Conservation (phyloP, 2,888 invertebrate genomes). For the Patella depressa region DNA sequence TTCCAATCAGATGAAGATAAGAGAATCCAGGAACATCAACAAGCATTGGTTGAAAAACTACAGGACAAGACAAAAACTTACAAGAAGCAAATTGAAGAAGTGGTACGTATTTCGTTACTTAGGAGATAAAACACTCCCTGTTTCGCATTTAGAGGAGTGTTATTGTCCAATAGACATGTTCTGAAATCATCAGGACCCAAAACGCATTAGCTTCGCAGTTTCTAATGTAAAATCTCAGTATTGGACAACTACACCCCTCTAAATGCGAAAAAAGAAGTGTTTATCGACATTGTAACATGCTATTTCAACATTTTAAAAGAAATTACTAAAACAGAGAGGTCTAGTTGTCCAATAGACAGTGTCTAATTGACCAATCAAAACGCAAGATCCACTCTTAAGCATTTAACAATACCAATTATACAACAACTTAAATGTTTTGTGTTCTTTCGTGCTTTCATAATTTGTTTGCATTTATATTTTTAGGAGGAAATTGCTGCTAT, state of each 20-base stretch:
- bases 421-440: not conserved
- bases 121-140: not conserved
- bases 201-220: not conserved
- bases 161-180: not conserved
- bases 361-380: no score
- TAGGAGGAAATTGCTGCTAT: slow-evolving; percentile 73
- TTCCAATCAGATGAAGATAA: slow-evolving; percentile 87
- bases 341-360: not conserved
- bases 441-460: not conserved
- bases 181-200: not conserved
- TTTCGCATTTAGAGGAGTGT: not conserved
- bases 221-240: no score
- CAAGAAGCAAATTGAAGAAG: slow-evolving; percentile 99
- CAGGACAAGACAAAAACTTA: slow-evolving; percentile 98
- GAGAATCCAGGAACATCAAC: slow-evolving; percentile 99
- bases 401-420: not conserved
- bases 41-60: slow-evolving; percentile 98
- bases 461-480: slow-evolving; percentile 12
- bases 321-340: not conserved
- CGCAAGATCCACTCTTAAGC: no score
- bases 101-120: slow-evolving; percentile 73
- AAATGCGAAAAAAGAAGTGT: not conserved
- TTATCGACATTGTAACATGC: no score
- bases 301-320: no score
- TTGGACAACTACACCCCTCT: not conserved